Percentiles rank a stretch among this genome's conserved stretches.
Evolutionary conservation across 2,113 vertebrate genomes (phyloP).

Genomic region (Paramormyrops kingsleyae): DNA sequence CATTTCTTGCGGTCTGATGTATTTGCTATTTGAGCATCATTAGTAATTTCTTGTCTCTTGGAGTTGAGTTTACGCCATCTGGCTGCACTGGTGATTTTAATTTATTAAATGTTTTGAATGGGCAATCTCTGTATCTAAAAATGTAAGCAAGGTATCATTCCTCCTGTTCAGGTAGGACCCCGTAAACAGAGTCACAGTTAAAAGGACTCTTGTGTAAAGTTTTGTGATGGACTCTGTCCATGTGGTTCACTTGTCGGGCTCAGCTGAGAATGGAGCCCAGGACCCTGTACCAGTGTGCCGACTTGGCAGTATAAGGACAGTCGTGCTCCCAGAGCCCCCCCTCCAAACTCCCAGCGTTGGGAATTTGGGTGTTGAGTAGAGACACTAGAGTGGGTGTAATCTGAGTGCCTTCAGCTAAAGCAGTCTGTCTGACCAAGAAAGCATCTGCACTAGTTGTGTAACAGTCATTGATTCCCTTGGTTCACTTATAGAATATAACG

Average conservation of each 20-base stretch:
- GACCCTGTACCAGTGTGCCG: neutral
- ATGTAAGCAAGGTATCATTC: neutral
- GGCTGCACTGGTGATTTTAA: neutral
- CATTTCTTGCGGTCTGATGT: neutral
- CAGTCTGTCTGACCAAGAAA: neutral
- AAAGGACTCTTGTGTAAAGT: neutral
- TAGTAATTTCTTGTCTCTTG: neutral
- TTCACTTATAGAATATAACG: neutral
- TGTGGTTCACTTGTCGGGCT: neutral
- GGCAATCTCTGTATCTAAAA: neutral
- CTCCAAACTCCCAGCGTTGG: neutral
- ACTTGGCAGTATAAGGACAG: neutral
- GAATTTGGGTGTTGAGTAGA: neutral
- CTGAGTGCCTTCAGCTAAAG: neutral
- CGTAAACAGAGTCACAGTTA: neutral
- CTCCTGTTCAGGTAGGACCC: neutral
- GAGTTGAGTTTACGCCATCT: neutral
- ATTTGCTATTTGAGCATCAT: conserved; percentile 17
- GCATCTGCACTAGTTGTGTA: neutral
- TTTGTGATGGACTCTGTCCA: neutral
- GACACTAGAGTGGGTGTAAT: neutral
- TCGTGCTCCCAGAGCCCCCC: neutral
- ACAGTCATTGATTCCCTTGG: neutral
- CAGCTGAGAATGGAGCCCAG: neutral
- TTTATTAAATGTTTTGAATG: neutral